Conservation (phyloP, 2,888 invertebrate genomes). For the Diarsia rubi region DNA sequence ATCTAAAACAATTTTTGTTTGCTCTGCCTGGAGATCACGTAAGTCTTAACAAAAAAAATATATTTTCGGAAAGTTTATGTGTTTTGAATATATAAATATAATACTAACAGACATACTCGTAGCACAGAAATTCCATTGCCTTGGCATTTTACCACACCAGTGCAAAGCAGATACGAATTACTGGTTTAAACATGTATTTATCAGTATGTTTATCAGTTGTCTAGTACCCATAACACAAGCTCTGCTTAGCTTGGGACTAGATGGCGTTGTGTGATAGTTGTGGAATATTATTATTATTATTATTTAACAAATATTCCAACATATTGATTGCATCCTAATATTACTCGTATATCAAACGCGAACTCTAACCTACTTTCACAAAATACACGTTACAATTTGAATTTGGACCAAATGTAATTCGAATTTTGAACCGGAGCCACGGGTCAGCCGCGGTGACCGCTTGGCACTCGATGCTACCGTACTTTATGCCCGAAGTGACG, state of each 20-base stretch:
- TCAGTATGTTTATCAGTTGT: too few relatives aligned
- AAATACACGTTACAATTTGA: constrained; percentile 50
- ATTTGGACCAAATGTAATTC: constrained; percentile 54
- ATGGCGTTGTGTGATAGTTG: too few relatives aligned
- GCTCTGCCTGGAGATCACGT: neutral
- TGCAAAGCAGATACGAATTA: neutral
- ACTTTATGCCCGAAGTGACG: constrained; percentile 61
- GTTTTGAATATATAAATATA: too few relatives aligned
- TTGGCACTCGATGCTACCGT: constrained; percentile 61
- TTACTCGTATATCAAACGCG: constrained; percentile 11
- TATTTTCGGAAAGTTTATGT: neutral
- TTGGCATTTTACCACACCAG: neutral
- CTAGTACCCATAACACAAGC: too few relatives aligned
- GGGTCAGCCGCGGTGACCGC: constrained; percentile 55
- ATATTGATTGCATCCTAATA: neutral
- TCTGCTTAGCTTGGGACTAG: too few relatives aligned
- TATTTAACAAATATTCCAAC: neutral
- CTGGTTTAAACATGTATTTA: neutral
- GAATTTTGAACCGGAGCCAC: constrained; percentile 59
- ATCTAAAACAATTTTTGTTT: neutral
- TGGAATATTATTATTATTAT: too few relatives aligned
- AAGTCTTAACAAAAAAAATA: neutral
- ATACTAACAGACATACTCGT: neutral
- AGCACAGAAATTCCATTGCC: neutral
- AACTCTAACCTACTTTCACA: constrained; percentile 29